Evolutionary conservation across 2,888 invertebrate species (phyloP), one percentile per base, ranked within the genome.

Genomic region (Eulithis prunata): DNA sequence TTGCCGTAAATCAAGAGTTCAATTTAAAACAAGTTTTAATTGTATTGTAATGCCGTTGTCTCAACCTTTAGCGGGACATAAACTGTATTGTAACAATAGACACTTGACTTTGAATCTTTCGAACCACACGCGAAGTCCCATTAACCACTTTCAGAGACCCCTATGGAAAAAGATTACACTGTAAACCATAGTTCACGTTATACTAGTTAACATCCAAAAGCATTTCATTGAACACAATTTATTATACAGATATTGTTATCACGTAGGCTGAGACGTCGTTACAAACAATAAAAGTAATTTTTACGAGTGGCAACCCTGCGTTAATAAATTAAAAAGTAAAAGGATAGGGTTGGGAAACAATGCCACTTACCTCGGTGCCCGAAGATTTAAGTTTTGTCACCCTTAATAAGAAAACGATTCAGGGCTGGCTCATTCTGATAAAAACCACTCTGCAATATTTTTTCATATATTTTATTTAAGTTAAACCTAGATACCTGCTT

Each of bases 201-300:
- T 10, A 71, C 64, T 81, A 80, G 53, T 63, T 71, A 68, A 69
- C 64, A 68, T 65, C 74, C 74, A 71, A 73, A 76, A 75, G 78
- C 79, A 77, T 81, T 79, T 78, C 70, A 79, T 80, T 81, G 83
- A 83, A 80, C 81, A 87, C 86, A 91, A 86, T 89, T 74, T 91
- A 91, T 90, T 85, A 78, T 83, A 77, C 77, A 77, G 82, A 87
- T 86, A 91, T 91, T 89, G 90, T 92, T 91, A 90, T 89, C 91
- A 91, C 88, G 91, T 90, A 92, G 91, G 92, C 91, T 79, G 88
- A 91, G 87, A 88, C 85, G 92, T 91, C 92, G 90, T 92, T 91
- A 91, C 88, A 84, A 87, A 93, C 91, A 91, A 92, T 91, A 92
- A 92, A 93, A 90, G 91, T 92, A 91, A 91, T 92, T 93, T 92